Base-by-base conservation (phyloP, 2,888 invertebrate species). In the Lycophotia porphyrea region DNA sequence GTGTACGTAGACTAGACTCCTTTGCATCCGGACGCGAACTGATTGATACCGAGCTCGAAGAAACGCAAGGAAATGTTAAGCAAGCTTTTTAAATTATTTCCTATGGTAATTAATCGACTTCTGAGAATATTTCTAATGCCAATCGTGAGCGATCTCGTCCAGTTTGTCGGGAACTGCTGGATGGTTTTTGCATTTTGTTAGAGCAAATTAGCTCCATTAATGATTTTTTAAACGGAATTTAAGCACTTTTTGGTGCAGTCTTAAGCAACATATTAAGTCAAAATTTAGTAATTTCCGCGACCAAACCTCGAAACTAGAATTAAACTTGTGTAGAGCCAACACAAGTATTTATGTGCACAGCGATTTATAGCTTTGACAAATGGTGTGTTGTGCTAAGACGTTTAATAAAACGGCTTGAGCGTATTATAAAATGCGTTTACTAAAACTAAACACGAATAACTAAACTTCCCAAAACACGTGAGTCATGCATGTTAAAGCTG, bases 21-120 rank as follows among this genome's bases (percentile, higher is more conserved):
- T 92, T 90, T 90, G 91, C 91, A 91, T 92, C 92, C 91, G 90
- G 87, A 86, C 85, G 65, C 71, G 71, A 87, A 85, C 90, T 88
- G 87, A 88, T 90, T 88, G 76, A 79, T 80, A 80, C 49, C 79
- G 84, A 68, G 60, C 65, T 55, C 55, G 69, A 69, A 80, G 74
- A 74, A 73, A 76, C 52, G 58, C 66, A 63, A 76, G 71, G 68
- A 78, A 71, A 71, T 63, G 71, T 77, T 74, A 71, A 55, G 74
- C 64, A 79, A 81, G 55, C 67, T 39, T 71, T 71, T 73, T 76
- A 80, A 71, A 76, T 78, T 55, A 83, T 74, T 77, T 81, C 68
- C 71, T 80, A 84, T 80, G 84, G 31, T 78, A 87, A 83, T 81
- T 77, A 74, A 76, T 69, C 55, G 66, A 58, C 34, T 85, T 84